Conservation (phyloP, 2,888 invertebrate genomes). For the Atethmia centrago region DNA sequence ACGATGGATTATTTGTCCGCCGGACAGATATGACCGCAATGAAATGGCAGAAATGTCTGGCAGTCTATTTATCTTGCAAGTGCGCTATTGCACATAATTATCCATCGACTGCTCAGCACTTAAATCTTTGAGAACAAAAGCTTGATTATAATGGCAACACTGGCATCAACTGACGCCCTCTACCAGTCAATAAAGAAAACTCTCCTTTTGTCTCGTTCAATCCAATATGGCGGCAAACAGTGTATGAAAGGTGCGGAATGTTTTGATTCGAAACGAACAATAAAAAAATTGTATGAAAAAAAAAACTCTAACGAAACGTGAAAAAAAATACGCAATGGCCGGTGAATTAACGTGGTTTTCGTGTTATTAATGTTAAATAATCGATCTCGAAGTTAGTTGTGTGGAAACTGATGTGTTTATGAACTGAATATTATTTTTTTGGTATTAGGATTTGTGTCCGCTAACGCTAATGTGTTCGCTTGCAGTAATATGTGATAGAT, state of each 20-base stretch:
- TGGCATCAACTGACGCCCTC: slow-evolving; percentile 71
- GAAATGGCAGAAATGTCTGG: neutral
- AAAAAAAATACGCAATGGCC: slow-evolving; percentile 79
- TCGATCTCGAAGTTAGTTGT: slow-evolving; percentile 75
- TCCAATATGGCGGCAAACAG: slow-evolving; percentile 90
- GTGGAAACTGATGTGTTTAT: slow-evolving; percentile 71
- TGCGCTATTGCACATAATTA: neutral
- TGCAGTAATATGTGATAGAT: slow-evolving; percentile 85
- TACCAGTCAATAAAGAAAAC: slow-evolving; percentile 71
- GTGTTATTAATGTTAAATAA: slow-evolving; percentile 75
- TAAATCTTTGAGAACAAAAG: neutral
- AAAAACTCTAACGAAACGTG: slow-evolving; percentile 73
- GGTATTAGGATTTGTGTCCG: slow-evolving; percentile 71
- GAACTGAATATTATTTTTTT: slow-evolving; percentile 63
- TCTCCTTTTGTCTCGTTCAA: slow-evolving; percentile 87
- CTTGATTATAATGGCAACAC: slow-evolving; percentile 74
- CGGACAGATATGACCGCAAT: no score
- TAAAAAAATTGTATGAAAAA: slow-evolving; percentile 75
- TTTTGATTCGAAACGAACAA: slow-evolving; percentile 87
- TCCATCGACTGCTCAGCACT: neutral
- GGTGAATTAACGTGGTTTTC: slow-evolving; percentile 76
- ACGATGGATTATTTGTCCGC: no score
- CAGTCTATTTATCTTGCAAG: neutral
- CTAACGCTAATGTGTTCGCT: slow-evolving; percentile 87
- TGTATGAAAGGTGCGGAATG: slow-evolving; percentile 89